A percentile compares a stretch with the other conserved stretches of the same genome.
phyloP scores from a whole-genome alignment of 2,888 invertebrate species.

The Drosophila melanosoma region DNA sequence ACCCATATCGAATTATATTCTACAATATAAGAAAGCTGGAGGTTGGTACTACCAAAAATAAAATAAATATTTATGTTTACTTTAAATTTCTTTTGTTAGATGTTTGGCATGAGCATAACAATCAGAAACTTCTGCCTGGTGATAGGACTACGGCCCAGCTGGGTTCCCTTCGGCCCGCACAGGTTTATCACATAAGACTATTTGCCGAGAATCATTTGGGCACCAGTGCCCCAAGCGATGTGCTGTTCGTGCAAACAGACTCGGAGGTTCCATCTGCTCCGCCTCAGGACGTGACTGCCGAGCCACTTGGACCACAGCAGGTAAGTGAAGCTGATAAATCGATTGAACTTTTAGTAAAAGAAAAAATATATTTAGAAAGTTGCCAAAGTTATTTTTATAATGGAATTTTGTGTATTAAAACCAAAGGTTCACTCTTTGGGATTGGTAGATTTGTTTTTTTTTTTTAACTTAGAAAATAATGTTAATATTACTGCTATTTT shows the following conservation, averaged over 20 bases:
- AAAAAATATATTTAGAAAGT: too few species aligned
- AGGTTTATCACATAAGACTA: slow-evolving; percentile 87
- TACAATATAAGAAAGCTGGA: slow-evolving; percentile 87
- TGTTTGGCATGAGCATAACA: slow-evolving; percentile 87
- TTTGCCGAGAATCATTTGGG: slow-evolving; percentile 88
- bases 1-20: slow-evolving; percentile 86
- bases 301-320: slow-evolving; percentile 89
- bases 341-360: not conserved
- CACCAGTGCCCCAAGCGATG: slow-evolving; percentile 87
- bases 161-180: slow-evolving; percentile 87
- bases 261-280: slow-evolving; percentile 90
- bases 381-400: too few species aligned
- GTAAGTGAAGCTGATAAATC: slow-evolving; percentile 9
- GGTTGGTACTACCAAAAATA: slow-evolving; percentile 80
- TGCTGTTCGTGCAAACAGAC: slow-evolving; percentile 86
- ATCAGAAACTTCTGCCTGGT: slow-evolving; percentile 86
- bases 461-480: too few species aligned
- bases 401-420: too few species aligned
- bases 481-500: too few species aligned
- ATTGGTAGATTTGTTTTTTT: too few species aligned
- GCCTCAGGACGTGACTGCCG: slow-evolving; percentile 88
- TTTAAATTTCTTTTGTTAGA: slow-evolving; percentile 79
- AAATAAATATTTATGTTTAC: not conserved
- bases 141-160: slow-evolving; percentile 86
- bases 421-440: too few species aligned